These are phyloP conservation scores for Clarias gariepinus DNA, from an alignment of 2,113 vertebrate species.

Conservation along the genomic window DNA sequence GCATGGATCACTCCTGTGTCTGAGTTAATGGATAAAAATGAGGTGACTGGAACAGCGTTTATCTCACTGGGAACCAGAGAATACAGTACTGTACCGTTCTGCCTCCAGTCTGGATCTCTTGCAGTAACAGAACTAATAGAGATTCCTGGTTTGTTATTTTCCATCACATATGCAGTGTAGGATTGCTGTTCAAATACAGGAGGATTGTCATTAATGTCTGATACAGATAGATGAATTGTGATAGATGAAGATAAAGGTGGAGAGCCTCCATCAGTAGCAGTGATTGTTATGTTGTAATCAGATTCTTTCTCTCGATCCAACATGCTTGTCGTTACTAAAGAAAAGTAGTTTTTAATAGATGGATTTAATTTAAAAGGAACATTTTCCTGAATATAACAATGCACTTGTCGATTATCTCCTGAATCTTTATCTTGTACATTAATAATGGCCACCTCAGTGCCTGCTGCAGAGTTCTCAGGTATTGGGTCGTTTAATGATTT, in stretches of 20 bases:
- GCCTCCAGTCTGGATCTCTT: too few species aligned
- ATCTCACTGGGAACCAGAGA: too few species aligned
- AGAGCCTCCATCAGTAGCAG: slow-evolving; percentile 52
- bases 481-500: not conserved
- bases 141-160: too few species aligned
- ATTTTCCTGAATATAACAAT: slow-evolving; percentile 19
- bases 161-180: too few species aligned
- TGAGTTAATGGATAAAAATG: too few species aligned
- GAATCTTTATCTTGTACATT: slow-evolving; percentile 19
- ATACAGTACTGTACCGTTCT: too few species aligned
- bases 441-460: slow-evolving; percentile 9
- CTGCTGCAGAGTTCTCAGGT: not conserved
- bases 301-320: slow-evolving; percentile 50
- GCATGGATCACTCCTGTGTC: too few species aligned
- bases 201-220: too few species aligned
- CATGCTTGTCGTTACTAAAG: slow-evolving; percentile 48
- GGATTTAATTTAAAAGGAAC: slow-evolving; percentile 68
- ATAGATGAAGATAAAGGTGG: slow-evolving; percentile 55
- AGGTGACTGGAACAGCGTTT: too few species aligned
- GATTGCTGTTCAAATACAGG: too few species aligned
- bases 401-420: not conserved
- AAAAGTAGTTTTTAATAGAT: slow-evolving; percentile 57
- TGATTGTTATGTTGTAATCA: slow-evolving; percentile 53
- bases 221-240: slow-evolving; percentile 58
- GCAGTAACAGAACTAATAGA: too few species aligned